These are phyloP conservation scores for Papilio xuthus DNA, from an alignment of 1,140 invertebrate species.

Conservation along the genomic window DNA sequence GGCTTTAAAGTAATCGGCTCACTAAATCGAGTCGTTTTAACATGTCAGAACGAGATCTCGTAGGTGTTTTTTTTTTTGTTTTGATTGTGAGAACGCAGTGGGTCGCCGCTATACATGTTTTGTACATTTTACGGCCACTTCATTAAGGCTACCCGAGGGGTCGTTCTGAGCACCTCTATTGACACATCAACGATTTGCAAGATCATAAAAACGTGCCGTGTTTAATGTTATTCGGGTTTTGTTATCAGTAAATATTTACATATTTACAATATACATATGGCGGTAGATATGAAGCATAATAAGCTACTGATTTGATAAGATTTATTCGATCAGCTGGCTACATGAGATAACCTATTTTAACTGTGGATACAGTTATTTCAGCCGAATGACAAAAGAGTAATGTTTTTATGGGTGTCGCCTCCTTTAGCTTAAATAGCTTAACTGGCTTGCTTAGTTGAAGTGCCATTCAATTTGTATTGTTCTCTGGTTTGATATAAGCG, in stretches of 20 bases:
- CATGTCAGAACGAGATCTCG: conserved; percentile 73
- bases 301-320: not conserved
- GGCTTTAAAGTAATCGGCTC: conserved; percentile 68
- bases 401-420: not conserved
- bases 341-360: not conserved
- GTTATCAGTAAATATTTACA: conserved; percentile 24
- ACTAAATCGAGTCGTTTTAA: conserved; percentile 73
- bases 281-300: not conserved
- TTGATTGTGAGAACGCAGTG: conserved; percentile 51
- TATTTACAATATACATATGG: not conserved
- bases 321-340: conserved; percentile 2
- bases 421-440: not conserved
- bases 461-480: not conserved
- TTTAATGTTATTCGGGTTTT: not conserved
- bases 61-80: conserved; percentile 51
- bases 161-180: conserved; percentile 63
- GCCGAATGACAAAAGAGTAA: not conserved
- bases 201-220: conserved; percentile 21
- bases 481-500: no score
- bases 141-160: conserved; percentile 65
- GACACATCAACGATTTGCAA: conserved; percentile 58
- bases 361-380: not conserved
- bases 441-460: not conserved
- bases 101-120: conserved; percentile 66
- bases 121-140: conserved; percentile 75